Base-by-base conservation (phyloP, 2,888 invertebrate species). In the Agrotis segetum region DNA sequence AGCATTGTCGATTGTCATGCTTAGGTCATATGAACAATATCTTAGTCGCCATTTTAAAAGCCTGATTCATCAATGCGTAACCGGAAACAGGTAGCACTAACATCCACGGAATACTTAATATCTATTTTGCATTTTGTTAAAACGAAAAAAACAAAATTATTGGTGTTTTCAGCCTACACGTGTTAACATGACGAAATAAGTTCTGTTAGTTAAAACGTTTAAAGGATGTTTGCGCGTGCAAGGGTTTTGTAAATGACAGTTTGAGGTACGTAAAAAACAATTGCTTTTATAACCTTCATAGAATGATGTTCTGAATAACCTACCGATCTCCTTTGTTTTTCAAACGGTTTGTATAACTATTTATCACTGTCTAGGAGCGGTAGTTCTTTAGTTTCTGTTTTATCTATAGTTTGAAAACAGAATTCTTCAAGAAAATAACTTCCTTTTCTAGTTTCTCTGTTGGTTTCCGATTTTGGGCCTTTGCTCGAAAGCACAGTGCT, bases 71-170 rank as follows among this genome's bases (percentile, higher is more conserved):
- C 83, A 77, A 56, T 60, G 73, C 69, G 66, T 69, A 72, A 65
- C 70, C 69, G 85, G 85, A 85, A 79, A 85, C 85, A 74, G 80
- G 77, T 77, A 83, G 76, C 77, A 58, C 68, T 74, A 74, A 76
- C 86, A 83, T 69, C 63, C 50, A 64, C 73, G 55, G 85, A 84
- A 85, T 85, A 85, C 55, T 49, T 71, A 84, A 71, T 82, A 49
- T n/a, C 79, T 83, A 60, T 69, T 85, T 86, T 63, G 74, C 75
- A 84, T 86, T 75, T 60, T 67, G 62, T 52, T 59, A 61, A 64
- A 60, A 6, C 17, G 34, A 19, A 69, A 73, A 71, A 71, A 70
- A 5, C n/a, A n/a, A 52, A 16, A 52, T 44, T 60, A 46, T 53
- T 62, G 16, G 1, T 47, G 34, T 66, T 76, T 63, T 60, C 6